Percentiles rank a stretch among this genome's conserved stretches.
Evolutionary conservation across 2,797 vertebrate genomes (phyloP).

Genomic region (Sternotherus odoratus): DNA sequence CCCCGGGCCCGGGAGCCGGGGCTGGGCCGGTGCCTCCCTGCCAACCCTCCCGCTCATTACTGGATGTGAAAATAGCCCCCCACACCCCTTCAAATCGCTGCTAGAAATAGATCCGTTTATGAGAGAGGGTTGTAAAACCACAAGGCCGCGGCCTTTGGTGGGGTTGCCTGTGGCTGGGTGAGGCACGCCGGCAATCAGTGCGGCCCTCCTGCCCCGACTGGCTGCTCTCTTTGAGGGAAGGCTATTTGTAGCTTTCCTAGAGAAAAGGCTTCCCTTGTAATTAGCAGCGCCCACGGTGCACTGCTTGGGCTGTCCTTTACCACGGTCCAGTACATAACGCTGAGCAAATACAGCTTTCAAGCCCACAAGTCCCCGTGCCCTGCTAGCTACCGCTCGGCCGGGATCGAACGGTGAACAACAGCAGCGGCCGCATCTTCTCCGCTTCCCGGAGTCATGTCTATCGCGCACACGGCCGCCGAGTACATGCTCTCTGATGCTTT

Average conservation of each 20-base stretch:
- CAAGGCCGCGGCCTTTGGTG: neutral
- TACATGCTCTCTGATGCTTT: slow-evolving; percentile 96
- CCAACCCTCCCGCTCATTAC: neutral
- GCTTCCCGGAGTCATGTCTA: slow-evolving; percentile 85
- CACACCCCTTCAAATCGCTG: fast-evolving
- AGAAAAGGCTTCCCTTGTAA: slow-evolving; percentile 56
- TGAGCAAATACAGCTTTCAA: neutral
- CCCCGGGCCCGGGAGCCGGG: neutral
- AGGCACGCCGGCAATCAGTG: neutral
- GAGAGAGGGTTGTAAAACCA: slow-evolving; percentile 70
- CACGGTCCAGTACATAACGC: neutral
- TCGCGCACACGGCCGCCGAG: slow-evolving; percentile 90
- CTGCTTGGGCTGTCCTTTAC: slow-evolving; percentile 13
- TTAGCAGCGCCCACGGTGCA: neutral
- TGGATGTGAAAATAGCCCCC: neutral
- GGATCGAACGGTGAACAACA: neutral
- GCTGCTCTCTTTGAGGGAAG: slow-evolving; percentile 12
- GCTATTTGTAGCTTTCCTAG: neutral
- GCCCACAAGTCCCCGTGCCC: fast-evolving
- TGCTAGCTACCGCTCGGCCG: neutral
- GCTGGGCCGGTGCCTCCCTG: neutral
- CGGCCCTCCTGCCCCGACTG: fast-evolving
- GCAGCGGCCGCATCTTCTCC: neutral
- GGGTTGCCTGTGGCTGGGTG: neutral
- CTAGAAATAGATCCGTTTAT: slow-evolving; percentile 59